phyloP scores from a whole-genome alignment of 1,140 invertebrate genomes.

The Zaprionus tsacasi region DNA sequence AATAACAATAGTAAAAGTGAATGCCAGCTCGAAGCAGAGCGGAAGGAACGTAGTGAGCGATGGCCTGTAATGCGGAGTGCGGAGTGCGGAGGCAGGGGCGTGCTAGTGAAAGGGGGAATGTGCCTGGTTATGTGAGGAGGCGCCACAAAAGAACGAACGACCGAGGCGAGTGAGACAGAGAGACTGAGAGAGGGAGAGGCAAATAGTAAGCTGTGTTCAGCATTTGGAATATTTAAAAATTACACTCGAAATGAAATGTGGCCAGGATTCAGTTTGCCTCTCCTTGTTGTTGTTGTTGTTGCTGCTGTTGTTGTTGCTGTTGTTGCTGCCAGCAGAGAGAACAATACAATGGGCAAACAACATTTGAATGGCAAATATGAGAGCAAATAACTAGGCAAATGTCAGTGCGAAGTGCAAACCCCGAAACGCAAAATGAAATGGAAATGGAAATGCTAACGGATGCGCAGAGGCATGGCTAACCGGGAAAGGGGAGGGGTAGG shows the following conservation, averaged over 20 bases:
- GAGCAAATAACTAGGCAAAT: constrained; percentile 54
- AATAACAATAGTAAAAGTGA: constrained; percentile 72
- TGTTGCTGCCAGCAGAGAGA: constrained; percentile 34
- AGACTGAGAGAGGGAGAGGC: constrained; percentile 1
- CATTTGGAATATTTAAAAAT: constrained; percentile 62
- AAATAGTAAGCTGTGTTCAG: constrained; percentile 2
- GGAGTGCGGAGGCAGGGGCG: constrained; percentile 2
- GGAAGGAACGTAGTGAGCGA: constrained; percentile 56
- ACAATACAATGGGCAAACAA: constrained; percentile 26
- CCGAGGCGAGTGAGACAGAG: constrained; percentile 11
- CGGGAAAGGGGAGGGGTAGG: not conserved
- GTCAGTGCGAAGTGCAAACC: constrained; percentile 44
- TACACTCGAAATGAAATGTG: constrained; percentile 70
- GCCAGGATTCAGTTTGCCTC: constrained; percentile 41
- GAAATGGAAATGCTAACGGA: constrained; percentile 20
- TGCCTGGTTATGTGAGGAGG: constrained; percentile 33
- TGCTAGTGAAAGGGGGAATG: constrained; percentile 20
- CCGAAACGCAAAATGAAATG: constrained; percentile 22
- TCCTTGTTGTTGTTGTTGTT: constrained; percentile 28
- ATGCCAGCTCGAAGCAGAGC: constrained; percentile 53
- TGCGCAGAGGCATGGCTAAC: not conserved
- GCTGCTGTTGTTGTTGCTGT: constrained; percentile 15
- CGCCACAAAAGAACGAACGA: constrained; percentile 6
- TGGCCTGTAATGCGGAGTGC: constrained; percentile 49
- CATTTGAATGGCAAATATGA: constrained; percentile 51